Conservation (phyloP, 2,888 invertebrate genomes). For the Alviniconcha strummeri region DNA sequence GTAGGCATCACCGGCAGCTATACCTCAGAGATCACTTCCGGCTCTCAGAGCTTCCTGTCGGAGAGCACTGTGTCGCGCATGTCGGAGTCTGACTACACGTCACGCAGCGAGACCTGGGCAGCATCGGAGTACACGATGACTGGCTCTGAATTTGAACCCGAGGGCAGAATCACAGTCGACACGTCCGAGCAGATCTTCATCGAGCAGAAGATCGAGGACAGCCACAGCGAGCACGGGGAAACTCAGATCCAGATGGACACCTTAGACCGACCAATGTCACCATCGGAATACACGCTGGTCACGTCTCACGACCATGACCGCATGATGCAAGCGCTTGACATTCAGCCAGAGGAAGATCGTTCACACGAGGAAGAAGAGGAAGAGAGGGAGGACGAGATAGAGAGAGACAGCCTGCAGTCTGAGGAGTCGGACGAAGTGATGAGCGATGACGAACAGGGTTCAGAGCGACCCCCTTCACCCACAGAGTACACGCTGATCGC, state of each 20-base stretch:
- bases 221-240: conserved; percentile 20
- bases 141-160: conserved; percentile 50
- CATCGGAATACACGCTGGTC: conserved; percentile 69
- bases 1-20: conserved; percentile 19
- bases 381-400: conserved; percentile 38
- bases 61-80: conserved; percentile 48
- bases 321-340: conserved; percentile 25
- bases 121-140: conserved; percentile 44
- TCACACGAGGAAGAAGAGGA: conserved; percentile 30
- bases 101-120: conserved; percentile 43
- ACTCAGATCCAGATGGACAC: conserved; percentile 16
- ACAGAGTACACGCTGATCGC: conserved; percentile 69
- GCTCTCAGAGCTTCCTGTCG: conserved; percentile 31
- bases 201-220: conserved; percentile 51
- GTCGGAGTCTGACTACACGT: conserved; percentile 52
- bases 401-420: conserved; percentile 33
- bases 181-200: conserved; percentile 69
- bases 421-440: conserved; percentile 33
- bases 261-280: conserved; percentile 68
- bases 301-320: conserved; percentile 52
- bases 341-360: neutral
- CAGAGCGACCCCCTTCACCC: conserved; percentile 68
- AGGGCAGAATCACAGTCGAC: conserved; percentile 62
- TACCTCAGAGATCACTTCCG: conserved; percentile 26
- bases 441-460: conserved; percentile 27